These are phyloP conservation scores for Camptogramma bilineatum DNA, from an alignment of 2,888 invertebrate species.

Conservation along the genomic window DNA sequence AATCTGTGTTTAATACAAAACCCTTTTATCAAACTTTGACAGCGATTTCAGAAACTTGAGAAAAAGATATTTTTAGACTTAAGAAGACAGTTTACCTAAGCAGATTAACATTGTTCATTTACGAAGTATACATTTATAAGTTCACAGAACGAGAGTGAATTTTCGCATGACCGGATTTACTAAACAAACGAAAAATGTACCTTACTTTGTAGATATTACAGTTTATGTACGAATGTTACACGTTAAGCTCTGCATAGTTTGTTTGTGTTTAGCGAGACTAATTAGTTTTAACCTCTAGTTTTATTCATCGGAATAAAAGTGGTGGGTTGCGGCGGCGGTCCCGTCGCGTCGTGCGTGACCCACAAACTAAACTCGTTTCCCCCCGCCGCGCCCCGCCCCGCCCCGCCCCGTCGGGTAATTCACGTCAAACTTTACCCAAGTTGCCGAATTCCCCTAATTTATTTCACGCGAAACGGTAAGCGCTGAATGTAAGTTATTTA, in stretches of 20 bases:
- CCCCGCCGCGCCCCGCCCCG: background rate
- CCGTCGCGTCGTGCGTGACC: constrained; percentile 35
- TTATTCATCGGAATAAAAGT: background rate
- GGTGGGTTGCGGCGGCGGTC: background rate
- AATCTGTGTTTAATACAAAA: background rate
- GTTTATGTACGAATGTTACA: background rate
- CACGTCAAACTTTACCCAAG: constrained; percentile 50
- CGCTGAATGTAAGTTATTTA: constrained; percentile 52
- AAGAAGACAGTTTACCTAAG: too few relatives aligned
- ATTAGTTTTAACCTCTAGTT: constrained; percentile 20
- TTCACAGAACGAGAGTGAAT: too few relatives aligned
- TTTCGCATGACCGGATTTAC: too few relatives aligned
- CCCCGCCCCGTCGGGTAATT: constrained; percentile 36
- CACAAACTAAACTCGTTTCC: constrained; percentile 35
- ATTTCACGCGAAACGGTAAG: constrained; percentile 46
- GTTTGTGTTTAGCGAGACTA: constrained; percentile 5
- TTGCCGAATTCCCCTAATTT: constrained; percentile 50
- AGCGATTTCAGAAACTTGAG: background rate
- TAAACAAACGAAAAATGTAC: too few relatives aligned
- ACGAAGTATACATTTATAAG: too few relatives aligned
- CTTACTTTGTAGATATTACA: too few relatives aligned
- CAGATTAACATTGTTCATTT: too few relatives aligned
- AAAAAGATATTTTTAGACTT: background rate
- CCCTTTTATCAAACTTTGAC: background rate
- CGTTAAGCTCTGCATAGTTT: background rate